Evolutionary conservation across 2,888 invertebrate species (phyloP), one percentile per base, ranked within the genome.

Genomic region (Ophioninae sp.): DNA sequence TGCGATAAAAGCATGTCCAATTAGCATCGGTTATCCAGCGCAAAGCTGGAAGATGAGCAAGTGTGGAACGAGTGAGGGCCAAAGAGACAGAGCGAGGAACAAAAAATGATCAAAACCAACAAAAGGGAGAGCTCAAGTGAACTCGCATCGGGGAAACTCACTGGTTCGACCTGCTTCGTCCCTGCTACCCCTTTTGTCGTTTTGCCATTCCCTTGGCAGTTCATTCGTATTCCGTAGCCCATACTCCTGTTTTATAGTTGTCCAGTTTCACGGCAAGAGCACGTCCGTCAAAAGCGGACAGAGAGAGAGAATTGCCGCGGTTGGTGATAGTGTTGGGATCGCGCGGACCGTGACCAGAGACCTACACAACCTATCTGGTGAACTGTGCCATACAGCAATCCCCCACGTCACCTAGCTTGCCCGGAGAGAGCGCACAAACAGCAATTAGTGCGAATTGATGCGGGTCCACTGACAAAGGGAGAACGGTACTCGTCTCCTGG

Each of bases 361-460:
- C 75, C 65, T 58, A 39, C 51, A 56, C 75, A 37, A 64, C 64
- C 65, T 10, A 5, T 39, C n/a, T 20, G 13, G 13, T 30, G 17
- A 13, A 39, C 44, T 20, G 64, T 58, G 39, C 69, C 20, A 6
- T 59, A 39, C 44, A 44, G 13, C 44, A 44, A 44, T 30, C 20
- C 72, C 30, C 51, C n/a, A 37, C 23, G 10, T 56, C 7, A 10
- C 10, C 17, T 13, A 51, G 69, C 23, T 6, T 13, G 20, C 72
- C 72, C 41, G 65, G 65, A 65, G 65, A 65, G 65, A 59, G 65
- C 79, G 51, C 79, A 79, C 82, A 82, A 82, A 82, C 79, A 76
- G 79, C 82, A 82, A 82, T 82, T 82, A 82, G 82, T 65, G 79
- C 82, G 82, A 82, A 82, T 82, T 79, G 79, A 82, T 82, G 82